A percentile compares a stretch with the other conserved stretches of the same genome.
Evolutionary conservation across 2,888 invertebrate species (phyloP).

Genomic region (Harpalus rubripes): DNA sequence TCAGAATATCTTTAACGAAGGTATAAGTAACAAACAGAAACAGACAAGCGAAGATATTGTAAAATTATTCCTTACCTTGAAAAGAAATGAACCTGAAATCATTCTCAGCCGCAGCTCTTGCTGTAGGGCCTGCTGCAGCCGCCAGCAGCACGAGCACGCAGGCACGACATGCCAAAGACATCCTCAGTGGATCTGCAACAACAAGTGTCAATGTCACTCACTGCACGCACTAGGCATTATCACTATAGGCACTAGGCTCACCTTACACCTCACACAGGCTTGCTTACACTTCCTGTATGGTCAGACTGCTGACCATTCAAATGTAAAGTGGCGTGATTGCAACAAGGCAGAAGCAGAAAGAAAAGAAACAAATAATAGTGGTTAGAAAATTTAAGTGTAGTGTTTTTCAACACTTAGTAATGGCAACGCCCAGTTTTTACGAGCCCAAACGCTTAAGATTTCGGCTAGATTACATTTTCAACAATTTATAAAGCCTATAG

Average conservation of each 20-base stretch:
- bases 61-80: constrained; percentile 31
- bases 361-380: no score
- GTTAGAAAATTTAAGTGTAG: no score
- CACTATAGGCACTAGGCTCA: neutral
- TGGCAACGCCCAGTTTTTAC: no score
- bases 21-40: no score
- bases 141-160: constrained; percentile 28
- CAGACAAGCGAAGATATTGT: no score
- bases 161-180: constrained; percentile 23
- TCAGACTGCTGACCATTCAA: neutral
- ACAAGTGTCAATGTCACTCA: constrained; percentile 13
- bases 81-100: constrained; percentile 55
- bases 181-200: constrained; percentile 43
- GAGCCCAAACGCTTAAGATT: no score
- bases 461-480: no score
- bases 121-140: neutral
- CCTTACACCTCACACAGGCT: neutral
- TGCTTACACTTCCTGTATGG: constrained; percentile 12
- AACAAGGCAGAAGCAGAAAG: no score
- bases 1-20: no score
- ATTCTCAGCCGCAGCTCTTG: neutral
- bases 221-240: neutral
- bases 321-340: neutral
- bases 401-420: no score
- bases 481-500: no score